Percentiles rank a stretch among this genome's conserved stretches.
phyloP scores from a whole-genome alignment of 30 jellyfish, hydroid and myxozoan species.

The Aurelia aurita complex sp. Pacific region DNA sequence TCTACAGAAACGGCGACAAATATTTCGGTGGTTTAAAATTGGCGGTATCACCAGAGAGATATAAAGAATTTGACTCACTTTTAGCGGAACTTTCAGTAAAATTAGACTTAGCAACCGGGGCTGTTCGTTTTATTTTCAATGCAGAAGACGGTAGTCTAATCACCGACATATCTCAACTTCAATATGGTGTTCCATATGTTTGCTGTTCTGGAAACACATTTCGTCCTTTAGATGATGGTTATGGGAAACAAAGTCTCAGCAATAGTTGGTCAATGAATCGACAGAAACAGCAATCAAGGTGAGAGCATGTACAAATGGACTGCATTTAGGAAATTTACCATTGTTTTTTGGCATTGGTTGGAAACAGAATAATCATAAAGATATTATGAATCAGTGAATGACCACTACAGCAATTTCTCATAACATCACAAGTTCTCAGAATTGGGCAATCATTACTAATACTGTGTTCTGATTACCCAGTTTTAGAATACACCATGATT shows the following conservation, averaged over 20 bases:
- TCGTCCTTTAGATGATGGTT: conserved; percentile 93
- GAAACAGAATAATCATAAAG: too few relatives aligned
- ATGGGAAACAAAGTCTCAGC: conserved; percentile 74
- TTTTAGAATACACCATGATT: too few relatives aligned
- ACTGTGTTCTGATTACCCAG: too few relatives aligned
- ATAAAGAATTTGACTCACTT: conserved; percentile 90
- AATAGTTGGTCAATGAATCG: conserved; percentile 83
- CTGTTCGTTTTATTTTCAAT: conserved; percentile 89
- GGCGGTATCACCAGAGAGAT: conserved; percentile 94
- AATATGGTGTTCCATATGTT: conserved; percentile 92
- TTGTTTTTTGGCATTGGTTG: too few relatives aligned
- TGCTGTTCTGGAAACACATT: conserved; percentile 90
- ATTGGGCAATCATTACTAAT: too few relatives aligned
- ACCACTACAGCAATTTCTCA: too few relatives aligned
- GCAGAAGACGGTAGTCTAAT: conserved; percentile 92
- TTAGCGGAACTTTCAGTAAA: conserved; percentile 89
- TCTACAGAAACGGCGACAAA: conserved; percentile 94
- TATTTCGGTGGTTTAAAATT: conserved; percentile 89
- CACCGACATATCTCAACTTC: conserved; percentile 93
- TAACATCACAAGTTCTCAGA: too few relatives aligned
- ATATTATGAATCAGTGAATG: too few relatives aligned
- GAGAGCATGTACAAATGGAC: conserved; percentile 4
- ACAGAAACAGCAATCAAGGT: conserved; percentile 53
- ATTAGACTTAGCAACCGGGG: conserved; percentile 92
- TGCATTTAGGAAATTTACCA: too few relatives aligned